Evolutionary conservation across 2,797 vertebrate species (phyloP), one percentile per base, ranked within the genome.

Genomic region (Sebastes minor): DNA sequence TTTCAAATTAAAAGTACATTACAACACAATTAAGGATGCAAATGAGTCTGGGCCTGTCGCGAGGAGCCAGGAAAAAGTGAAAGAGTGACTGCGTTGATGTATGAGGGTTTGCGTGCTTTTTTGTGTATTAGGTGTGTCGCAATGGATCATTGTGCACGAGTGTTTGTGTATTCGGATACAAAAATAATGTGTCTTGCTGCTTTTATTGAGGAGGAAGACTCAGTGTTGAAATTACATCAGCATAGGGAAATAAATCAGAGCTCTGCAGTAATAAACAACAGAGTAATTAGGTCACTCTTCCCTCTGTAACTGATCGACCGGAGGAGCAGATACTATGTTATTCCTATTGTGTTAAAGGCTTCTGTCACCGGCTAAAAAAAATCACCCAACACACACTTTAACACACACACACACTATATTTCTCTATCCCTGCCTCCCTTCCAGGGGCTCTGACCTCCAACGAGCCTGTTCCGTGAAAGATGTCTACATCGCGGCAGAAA

Each of bases 1-100:
- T 96, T 96, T 95, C 95, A 95, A 96, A 96, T 96, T 95, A 96
- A 95, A 96, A 94, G 94, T 95, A 95, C 95, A 96, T 96, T 96
- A 96, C 95, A 94, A 94, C 90, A 94, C 94, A 96, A 96, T 96
- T 96, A 96, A 94, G 91, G 89, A 96, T 94, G 95, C 93, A 96
- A 95, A 96, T 96, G 95, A 96, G 93, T 88, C 89, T 89, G 88
- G 76, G 90, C 90, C 92, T 95, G 93, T 94, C 90, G 80, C 70
- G 81, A 89, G 83, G 81, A 95, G 88, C 90, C 86, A 82, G 85
- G 87, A 83, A 91, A 32, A 92, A 92, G 83, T 88, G 88, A 94
- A 92, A 92, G 87, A 92, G 85, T 82, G 90, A 92, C 85, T 88
- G 75, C 30, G 78, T 73, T 92, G 89, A 93, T 93, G 87, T 90